phyloP scores from a whole-genome alignment of 2,797 vertebrate species.

The Alauda arvensis region DNA sequence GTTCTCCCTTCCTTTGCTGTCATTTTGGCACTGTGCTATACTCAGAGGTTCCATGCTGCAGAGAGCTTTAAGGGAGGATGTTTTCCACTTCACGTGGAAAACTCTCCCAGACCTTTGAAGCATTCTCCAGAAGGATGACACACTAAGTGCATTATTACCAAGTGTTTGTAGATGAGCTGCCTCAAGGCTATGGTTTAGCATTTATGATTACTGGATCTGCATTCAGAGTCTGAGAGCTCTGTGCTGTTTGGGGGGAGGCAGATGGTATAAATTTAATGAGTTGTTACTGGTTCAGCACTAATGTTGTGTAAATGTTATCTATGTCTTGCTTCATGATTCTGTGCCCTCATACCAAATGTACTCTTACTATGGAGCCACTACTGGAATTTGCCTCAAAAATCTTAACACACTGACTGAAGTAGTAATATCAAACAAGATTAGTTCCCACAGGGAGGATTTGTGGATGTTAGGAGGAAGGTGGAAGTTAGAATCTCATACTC shows the following conservation, averaged over 20 bases:
- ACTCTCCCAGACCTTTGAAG: neutral
- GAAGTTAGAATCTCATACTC: neutral
- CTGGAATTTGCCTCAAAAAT: conserved; percentile 4
- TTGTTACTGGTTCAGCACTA: conserved; percentile 13
- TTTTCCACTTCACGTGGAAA: neutral
- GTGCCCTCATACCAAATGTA: neutral
- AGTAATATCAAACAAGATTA: neutral
- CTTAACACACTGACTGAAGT: neutral
- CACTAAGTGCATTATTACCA: neutral
- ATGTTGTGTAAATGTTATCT: neutral
- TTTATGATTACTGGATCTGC: conserved; percentile 17
- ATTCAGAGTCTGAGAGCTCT: neutral
- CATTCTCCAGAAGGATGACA: neutral
- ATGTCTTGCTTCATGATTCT: neutral
- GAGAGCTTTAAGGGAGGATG: neutral
- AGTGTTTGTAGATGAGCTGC: neutral
- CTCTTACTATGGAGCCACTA: neutral
- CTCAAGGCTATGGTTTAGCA: conserved; percentile 19
- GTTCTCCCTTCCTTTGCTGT: neutral
- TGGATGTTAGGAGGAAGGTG: neutral
- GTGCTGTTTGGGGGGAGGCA: neutral
- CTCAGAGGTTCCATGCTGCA: neutral
- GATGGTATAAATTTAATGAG: conserved; percentile 24
- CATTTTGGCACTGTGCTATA: neutral
- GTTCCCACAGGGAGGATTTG: neutral